Conservation (phyloP, 2,888 invertebrate species). For the Polymixis flavicincta region DNA sequence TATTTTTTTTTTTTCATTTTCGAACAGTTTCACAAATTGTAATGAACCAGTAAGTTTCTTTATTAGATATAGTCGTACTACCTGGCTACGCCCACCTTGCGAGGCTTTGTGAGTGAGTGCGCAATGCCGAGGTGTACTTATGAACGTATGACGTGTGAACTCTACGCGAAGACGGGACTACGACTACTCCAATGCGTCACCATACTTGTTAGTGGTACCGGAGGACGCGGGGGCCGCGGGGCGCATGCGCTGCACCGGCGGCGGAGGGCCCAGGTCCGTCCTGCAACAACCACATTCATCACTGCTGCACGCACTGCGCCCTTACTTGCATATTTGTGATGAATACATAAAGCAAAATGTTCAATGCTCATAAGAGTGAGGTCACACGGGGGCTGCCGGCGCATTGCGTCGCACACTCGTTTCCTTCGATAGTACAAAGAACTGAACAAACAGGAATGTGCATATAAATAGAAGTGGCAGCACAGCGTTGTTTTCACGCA, state of each 20-base stretch:
- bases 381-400: not conserved
- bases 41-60: conserved; percentile 19
- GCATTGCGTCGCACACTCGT: not conserved
- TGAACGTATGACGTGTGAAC: conserved; percentile 29
- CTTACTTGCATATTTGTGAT: conserved; percentile 5
- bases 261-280: conserved; percentile 72
- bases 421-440: not conserved
- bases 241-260: conserved; percentile 67
- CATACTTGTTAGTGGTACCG: conserved; percentile 81
- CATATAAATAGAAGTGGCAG: not conserved
- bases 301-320: conserved; percentile 3
- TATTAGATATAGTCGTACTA: conserved; percentile 21
- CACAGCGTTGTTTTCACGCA: not conserved
- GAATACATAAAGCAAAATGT: conserved; percentile 11
- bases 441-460: not conserved
- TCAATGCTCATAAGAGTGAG: not conserved
- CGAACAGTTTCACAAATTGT: conserved; percentile 19
- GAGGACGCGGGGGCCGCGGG: conserved; percentile 56
- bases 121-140: conserved; percentile 31
- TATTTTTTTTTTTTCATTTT: conserved; percentile 37
- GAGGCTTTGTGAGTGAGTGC: conserved; percentile 8
- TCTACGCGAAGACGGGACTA: conserved; percentile 24
- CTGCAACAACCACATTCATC: conserved; percentile 69
- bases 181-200: conserved; percentile 80
- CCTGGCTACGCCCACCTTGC: conserved; percentile 9